Base-by-base conservation (phyloP, 2,797 vertebrate genomes). In the Epinephelus malabaricus region DNA sequence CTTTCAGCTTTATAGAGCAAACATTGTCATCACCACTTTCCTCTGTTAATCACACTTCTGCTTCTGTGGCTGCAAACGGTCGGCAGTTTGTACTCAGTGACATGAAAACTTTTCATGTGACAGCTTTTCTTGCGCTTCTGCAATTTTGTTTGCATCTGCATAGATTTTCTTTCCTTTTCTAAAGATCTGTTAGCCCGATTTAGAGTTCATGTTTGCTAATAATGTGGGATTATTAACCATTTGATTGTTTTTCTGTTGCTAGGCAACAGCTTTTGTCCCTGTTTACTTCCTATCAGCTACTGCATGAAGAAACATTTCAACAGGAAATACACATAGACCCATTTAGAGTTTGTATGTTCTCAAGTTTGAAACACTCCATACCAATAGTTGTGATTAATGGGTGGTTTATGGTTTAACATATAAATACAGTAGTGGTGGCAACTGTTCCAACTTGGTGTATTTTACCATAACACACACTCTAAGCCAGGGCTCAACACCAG, bases 11-110 rank as follows among this genome's bases (percentile, higher is more conserved):
- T 19, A 6, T 25, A 59, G n/a, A 15, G 6, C 15, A 74, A 71
- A 71, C 1, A 0, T 2, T 61, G 15, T 2, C 51, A 23, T 53
- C 1, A 19, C 3, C 9, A 2, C 10, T 67, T 87, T 75, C 70
- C 73, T 72, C 49, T 76, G 83, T 75, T 1, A 10, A 6, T 82
- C 38, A 6, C 78, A 92, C 88, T 93, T 94, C 92, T 91, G 83
- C 83, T 90, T 87, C 63, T 92, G 85, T 69, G 76, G 85, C 64
- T 43, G 6, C 11, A 2, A 59, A 73, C 14, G 17, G 34, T 62
- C 17, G 6, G 6, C 21, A 62, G 50, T 8, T 6, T 54, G 67
- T 23, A 25, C 25, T 17, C 2, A 17, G 9, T 45, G 45, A 70
- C n/a, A 55, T 3, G 1, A 51, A 5, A 47, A 79, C 2, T 38